phyloP scores from a whole-genome alignment of 2,797 vertebrate species.

The Falco berigora region DNA sequence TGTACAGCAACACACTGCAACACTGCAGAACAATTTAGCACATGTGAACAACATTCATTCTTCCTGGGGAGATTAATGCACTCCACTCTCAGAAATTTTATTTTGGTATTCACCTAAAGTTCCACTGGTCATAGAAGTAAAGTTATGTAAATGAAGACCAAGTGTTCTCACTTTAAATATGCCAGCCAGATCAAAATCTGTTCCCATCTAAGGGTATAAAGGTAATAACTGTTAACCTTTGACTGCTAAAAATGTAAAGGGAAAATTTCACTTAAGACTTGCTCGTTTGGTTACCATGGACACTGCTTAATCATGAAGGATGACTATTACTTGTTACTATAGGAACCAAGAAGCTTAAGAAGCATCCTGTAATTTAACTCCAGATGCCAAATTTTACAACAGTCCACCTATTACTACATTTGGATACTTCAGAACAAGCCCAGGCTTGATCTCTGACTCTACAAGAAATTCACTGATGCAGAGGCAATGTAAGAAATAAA shows the following conservation, averaged over 20 bases:
- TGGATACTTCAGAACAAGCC: constrained; percentile 48
- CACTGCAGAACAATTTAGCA: not conserved
- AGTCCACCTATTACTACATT: constrained; percentile 59
- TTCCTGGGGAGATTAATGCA: not conserved
- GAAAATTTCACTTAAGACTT: constrained; percentile 73
- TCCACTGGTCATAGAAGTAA: not conserved
- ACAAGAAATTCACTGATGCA: not conserved
- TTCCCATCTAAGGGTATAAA: not conserved
- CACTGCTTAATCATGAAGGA: constrained; percentile 77
- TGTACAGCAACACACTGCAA: not conserved
- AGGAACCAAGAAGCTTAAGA: constrained; percentile 70
- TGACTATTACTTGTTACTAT: constrained; percentile 77
- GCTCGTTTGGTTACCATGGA: constrained; percentile 74
- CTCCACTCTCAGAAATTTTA: not conserved
- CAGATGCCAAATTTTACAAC: constrained; percentile 67
- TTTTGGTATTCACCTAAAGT: not conserved
- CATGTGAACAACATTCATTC: not conserved
- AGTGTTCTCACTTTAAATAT: not conserved
- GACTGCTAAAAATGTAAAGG: constrained; percentile 65
- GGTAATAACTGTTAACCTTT: constrained; percentile 67
- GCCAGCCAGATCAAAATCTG: not conserved
- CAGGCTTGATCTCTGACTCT: constrained; percentile 11
- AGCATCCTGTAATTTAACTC: constrained; percentile 76
- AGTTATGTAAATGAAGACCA: not conserved
- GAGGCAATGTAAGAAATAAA: constrained; percentile 8